Base-by-base conservation (phyloP, 2,888 invertebrate species). In the Netelia virgata region DNA sequence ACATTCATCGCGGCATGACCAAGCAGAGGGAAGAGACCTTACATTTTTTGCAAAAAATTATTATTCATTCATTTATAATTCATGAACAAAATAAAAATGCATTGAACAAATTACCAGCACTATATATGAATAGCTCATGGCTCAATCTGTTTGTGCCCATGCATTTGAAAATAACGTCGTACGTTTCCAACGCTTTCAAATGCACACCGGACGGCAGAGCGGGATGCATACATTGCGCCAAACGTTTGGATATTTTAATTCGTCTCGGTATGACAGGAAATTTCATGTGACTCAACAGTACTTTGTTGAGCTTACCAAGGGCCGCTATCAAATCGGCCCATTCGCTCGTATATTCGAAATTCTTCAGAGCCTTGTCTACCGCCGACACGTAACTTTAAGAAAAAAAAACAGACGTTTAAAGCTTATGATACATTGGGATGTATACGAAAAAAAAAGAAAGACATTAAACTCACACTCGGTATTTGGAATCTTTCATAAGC, bases 261-360 rank as follows among this genome's bases (percentile, higher is more conserved):
- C 97, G 95, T 86, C 97, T 95, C 8, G 98, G 98, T 90, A 98
- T 97, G 36, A 97, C 96, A 86, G 97, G 96, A 94, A 96, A 98
- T 92, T 97, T 97, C 90, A 96, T 95, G 93, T 98, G 96, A 90
- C 96, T 96, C 87, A 96, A 94, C 87, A 98, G 94, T 18, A 97
- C 98, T 95, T 98, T 98, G 93, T 97, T 97, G 50, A 98, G 95
- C 94, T 98, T 98, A 70, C 97, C 97, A 47, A 98, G 94, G 5
- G 98, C 98, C 76, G 97, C 97, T 90, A 98, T 98, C 73, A 98
- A 95, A 94, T 98, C 98, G 78, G 98, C 97, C 98, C 98, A 98
- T 95, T 98, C 98, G 89, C 97, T 97, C n/a, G 98, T 97, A 92
- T 97, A 97, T 91, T 98, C 98, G 94, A 98, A 98, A 93, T 96